phyloP scores from a whole-genome alignment of 2,113 vertebrate genomes.

The Leptocoma aspasia region DNA sequence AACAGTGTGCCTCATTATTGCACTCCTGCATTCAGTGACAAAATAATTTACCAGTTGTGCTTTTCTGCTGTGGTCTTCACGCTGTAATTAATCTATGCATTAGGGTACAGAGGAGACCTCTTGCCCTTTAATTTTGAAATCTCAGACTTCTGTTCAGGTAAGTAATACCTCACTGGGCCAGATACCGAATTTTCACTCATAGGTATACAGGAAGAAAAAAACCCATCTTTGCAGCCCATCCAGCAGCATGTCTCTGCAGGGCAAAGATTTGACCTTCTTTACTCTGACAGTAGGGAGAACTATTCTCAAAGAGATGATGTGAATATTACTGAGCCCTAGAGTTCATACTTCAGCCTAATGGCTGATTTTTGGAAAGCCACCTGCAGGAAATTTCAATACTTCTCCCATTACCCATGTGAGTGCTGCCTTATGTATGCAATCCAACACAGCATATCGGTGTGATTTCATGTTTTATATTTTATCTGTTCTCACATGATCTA shows the following conservation, averaged over 20 bases:
- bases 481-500: not conserved
- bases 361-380: not conserved
- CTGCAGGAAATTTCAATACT: not conserved
- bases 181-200: not conserved
- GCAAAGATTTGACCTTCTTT: not conserved
- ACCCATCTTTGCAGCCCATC: not conserved
- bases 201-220: not conserved
- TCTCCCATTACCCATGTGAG: not conserved
- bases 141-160: not conserved
- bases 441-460: not conserved
- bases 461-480: not conserved
- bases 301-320: not conserved
- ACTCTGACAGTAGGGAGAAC: not conserved
- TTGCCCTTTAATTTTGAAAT: not conserved
- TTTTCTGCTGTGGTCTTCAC: not conserved
- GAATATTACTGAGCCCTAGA: not conserved
- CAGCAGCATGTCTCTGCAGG: not conserved
- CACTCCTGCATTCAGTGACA: not conserved
- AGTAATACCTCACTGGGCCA: not conserved
- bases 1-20: not conserved
- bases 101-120: not conserved
- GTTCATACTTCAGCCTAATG: not conserved
- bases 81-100: not conserved
- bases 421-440: not conserved
- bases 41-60: not conserved